phyloP scores from a whole-genome alignment of 2,113 vertebrate genomes.

The Bagarius yarrelli region DNA sequence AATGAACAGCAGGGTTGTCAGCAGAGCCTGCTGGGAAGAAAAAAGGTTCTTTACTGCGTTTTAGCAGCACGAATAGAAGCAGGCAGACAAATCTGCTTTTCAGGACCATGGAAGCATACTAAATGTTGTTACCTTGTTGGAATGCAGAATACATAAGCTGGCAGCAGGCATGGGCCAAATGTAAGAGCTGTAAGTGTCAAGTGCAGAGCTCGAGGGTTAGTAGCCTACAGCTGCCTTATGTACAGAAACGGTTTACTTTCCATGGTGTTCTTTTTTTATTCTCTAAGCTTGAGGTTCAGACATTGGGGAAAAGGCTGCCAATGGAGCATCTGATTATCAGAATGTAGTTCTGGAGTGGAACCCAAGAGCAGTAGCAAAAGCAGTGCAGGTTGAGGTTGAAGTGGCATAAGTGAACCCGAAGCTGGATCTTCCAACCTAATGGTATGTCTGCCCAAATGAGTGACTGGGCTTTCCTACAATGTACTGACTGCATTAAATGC shows the following conservation, averaged over 20 bases:
- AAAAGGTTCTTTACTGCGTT: not conserved
- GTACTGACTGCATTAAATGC: not conserved
- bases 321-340: not conserved
- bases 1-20: constrained; percentile 12
- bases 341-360: not conserved
- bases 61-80: constrained; percentile 2
- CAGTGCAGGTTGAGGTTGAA: not conserved
- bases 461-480: not conserved
- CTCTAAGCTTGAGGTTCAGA: not conserved
- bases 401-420: not conserved
- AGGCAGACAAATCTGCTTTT: constrained; percentile 5
- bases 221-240: not conserved
- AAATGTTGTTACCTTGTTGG: not conserved
- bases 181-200: constrained; percentile 6
- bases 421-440: not conserved
- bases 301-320: not conserved
- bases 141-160: not conserved
- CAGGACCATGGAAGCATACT: not conserved
- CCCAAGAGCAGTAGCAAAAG: not conserved
- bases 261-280: not conserved
- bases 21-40: constrained; percentile 3
- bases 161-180: constrained; percentile 2
- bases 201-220: not conserved
- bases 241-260: not conserved
- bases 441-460: not conserved